A percentile compares a stretch with the other conserved stretches of the same genome.
phyloP scores from a whole-genome alignment of 2,113 vertebrate genomes.

The Ibidorhyncha struthersii region DNA sequence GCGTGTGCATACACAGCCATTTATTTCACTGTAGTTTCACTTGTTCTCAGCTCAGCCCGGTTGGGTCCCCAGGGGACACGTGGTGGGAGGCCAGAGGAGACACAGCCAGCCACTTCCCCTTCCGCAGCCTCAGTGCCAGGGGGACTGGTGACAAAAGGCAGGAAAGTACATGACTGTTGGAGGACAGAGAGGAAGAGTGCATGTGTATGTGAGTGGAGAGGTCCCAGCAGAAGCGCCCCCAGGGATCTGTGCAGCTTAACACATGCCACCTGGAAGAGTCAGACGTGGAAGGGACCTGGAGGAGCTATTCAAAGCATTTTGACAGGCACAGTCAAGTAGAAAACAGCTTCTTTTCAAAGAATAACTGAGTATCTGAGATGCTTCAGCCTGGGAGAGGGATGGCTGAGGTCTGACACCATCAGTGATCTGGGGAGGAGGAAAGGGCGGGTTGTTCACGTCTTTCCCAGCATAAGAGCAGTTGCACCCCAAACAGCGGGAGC shows the following conservation, averaged over 20 bases:
- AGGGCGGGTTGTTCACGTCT: neutral
- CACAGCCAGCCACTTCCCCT: neutral
- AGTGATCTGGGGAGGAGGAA: neutral
- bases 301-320: neutral
- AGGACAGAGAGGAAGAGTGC: neutral
- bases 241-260: neutral
- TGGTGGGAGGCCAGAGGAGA: neutral
- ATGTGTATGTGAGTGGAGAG: neutral
- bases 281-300: neutral
- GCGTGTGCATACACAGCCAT: accelerated
- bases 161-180: neutral
- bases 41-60: neutral
- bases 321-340: neutral
- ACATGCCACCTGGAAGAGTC: neutral
- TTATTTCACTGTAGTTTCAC: neutral
- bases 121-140: neutral
- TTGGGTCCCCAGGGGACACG: accelerated
- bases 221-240: neutral
- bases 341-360: neutral
- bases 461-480: neutral
- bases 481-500: neutral
- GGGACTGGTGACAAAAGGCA: neutral
- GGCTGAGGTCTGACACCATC: neutral
- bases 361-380: neutral
- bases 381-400: neutral